phyloP scores from a whole-genome alignment of 2,888 invertebrate species.

The Cremastinae sp. region DNA sequence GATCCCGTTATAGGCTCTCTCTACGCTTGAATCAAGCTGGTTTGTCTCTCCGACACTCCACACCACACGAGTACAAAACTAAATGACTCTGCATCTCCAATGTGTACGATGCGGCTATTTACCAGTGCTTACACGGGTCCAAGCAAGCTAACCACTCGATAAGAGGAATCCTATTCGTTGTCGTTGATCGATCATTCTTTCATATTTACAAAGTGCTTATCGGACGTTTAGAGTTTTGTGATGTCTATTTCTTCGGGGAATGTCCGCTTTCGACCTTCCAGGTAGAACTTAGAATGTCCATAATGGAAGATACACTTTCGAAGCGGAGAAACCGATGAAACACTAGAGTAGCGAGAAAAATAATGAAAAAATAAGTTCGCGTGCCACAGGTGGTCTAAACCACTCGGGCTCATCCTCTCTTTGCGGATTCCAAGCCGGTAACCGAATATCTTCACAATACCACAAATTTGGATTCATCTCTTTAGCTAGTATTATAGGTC shows the following conservation, averaged over 20 bases:
- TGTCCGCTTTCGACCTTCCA: neutral
- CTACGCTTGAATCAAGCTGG: slow-evolving; percentile 25
- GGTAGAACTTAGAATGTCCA: neutral
- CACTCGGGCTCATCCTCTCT: too few relatives aligned
- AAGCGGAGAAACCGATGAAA: too few relatives aligned
- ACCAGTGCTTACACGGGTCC: slow-evolving; percentile 54
- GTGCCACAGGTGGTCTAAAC: too few relatives aligned
- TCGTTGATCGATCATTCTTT: slow-evolving; percentile 51
- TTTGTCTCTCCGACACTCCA: slow-evolving; percentile 46
- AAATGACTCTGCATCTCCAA: slow-evolving; percentile 55
- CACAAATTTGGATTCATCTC: slow-evolving; percentile 43
- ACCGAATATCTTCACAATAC: slow-evolving; percentile 25
- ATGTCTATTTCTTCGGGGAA: slow-evolving; percentile 3
- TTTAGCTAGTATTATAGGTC: slow-evolving; percentile 49
- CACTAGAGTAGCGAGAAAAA: too few relatives aligned
- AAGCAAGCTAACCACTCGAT: slow-evolving; percentile 44
- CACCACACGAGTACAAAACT: slow-evolving; percentile 40
- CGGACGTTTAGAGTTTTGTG: slow-evolving; percentile 12
- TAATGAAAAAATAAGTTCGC: too few relatives aligned
- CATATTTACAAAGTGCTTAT: slow-evolving; percentile 6
- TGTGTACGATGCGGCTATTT: slow-evolving; percentile 50
- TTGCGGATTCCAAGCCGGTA: slow-evolving; percentile 38
- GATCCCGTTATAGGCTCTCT: slow-evolving; percentile 51
- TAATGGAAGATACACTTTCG: neutral
- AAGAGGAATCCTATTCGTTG: slow-evolving; percentile 32